These are phyloP conservation scores for Zoanthus gigantus DNA, from an alignment of 92 coral and sea anemone species.

Conservation along the genomic window DNA sequence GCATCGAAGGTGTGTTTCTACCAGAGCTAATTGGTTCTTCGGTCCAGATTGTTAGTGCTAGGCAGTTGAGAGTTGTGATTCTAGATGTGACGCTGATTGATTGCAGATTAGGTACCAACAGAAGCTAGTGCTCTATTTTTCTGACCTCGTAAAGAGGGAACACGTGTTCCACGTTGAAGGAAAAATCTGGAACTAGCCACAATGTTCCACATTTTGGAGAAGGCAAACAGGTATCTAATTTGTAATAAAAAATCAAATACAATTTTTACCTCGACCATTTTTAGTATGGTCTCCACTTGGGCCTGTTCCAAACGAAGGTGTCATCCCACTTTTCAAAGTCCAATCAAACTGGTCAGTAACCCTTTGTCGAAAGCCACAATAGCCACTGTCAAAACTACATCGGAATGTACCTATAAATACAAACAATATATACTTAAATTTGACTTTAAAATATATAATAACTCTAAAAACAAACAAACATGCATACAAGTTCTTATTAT, in stretches of 20 bases:
- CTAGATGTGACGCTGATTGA: no score
- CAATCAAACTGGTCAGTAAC: slow-evolving; percentile 39
- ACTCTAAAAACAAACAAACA: background rate
- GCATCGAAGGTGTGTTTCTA: no score
- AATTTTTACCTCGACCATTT: slow-evolving; percentile 9
- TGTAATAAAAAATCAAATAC: background rate
- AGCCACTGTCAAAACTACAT: slow-evolving; percentile 42
- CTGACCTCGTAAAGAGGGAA: no score
- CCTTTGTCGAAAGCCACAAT: slow-evolving; percentile 42
- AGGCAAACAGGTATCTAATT: no score
- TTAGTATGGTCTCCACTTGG: slow-evolving; percentile 46
- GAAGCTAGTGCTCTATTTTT: no score
- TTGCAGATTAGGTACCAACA: no score
- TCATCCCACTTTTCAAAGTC: slow-evolving; percentile 33
- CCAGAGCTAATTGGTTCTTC: no score
- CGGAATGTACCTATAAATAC: slow-evolving; percentile 11
- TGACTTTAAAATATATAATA: background rate
- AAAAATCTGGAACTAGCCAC: background rate
- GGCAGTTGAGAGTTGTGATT: no score
- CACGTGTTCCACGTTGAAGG: no score
- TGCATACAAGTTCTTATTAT: background rate
- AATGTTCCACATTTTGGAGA: background rate
- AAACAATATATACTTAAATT: background rate
- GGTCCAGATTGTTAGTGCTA: no score
- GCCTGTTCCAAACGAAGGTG: slow-evolving; percentile 47